Evolutionary conservation across 2,113 vertebrate genomes (phyloP).

Genomic region (Ifrita kowaldi): DNA sequence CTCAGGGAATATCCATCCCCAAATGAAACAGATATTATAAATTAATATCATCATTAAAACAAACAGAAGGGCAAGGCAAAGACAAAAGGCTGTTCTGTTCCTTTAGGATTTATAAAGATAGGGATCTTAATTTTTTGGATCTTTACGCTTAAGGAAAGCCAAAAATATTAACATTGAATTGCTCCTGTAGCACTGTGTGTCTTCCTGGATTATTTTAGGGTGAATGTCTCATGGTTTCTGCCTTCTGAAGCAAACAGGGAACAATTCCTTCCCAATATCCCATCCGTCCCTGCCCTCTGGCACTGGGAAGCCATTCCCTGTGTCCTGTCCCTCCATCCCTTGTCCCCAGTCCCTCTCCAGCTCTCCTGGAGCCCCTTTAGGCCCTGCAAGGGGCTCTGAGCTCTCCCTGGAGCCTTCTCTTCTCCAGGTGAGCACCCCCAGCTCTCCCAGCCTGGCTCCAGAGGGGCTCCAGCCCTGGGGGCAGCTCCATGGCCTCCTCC

Average conservation of each 20-base stretch:
- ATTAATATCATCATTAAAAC: background rate
- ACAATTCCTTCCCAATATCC: background rate
- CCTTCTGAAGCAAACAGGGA: background rate
- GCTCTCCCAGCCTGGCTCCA: background rate
- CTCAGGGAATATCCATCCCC: background rate
- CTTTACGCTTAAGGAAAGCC: background rate
- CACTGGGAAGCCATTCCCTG: background rate
- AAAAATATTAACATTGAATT: background rate
- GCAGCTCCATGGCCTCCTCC: accelerated
- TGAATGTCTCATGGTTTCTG: background rate
- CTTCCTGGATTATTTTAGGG: background rate
- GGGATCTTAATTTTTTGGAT: accelerated
- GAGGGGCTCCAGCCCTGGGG: background rate
- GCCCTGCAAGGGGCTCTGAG: background rate
- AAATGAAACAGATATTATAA: background rate
- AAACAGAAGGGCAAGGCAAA: background rate
- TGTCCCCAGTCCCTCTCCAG: background rate
- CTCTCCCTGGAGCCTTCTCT: background rate
- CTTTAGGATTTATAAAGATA: background rate
- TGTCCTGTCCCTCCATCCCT: background rate
- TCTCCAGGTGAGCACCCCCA: background rate
- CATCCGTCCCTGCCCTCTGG: background rate
- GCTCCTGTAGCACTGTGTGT: background rate
- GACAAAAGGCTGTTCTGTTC: background rate
- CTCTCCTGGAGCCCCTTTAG: background rate